Evolutionary conservation across 2,888 invertebrate genomes (phyloP).

Genomic region (Lacanobia oleracea): DNA sequence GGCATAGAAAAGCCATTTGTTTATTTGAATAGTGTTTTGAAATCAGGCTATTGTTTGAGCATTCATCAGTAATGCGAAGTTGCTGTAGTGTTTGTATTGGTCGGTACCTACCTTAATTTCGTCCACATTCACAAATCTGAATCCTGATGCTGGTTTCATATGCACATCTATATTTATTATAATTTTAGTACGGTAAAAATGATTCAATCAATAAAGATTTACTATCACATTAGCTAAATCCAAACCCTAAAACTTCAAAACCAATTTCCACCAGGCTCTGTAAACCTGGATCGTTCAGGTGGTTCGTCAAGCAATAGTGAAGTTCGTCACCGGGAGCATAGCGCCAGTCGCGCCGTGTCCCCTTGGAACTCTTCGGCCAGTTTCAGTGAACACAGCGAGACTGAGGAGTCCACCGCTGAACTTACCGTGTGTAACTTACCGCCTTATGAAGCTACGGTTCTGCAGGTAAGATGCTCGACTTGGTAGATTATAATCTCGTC

Average conservation of each 20-base stretch:
- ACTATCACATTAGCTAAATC: not conserved
- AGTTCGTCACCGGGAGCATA: conserved; percentile 74
- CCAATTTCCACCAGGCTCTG: conserved; percentile 73
- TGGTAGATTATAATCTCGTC: not conserved
- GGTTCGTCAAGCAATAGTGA: conserved; percentile 87
- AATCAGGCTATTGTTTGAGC: not conserved
- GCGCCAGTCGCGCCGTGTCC: conserved; percentile 80
- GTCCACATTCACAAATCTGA: not conserved
- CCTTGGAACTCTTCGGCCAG: conserved; percentile 88
- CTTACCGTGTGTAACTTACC: conserved; percentile 86
- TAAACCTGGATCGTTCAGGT: conserved; percentile 83
- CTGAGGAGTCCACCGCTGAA: conserved; percentile 80
- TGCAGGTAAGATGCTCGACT: conserved; percentile 71
- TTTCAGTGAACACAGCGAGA: conserved; percentile 85
- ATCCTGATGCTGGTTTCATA: no score
- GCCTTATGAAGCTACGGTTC: conserved; percentile 78
- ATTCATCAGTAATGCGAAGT: not conserved
- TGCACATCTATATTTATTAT: no score
- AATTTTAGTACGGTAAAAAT: no score
- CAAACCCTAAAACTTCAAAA: conserved; percentile 7
- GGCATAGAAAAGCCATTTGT: not conserved
- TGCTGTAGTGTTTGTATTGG: not conserved
- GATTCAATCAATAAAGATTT: not conserved
- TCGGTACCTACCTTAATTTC: not conserved
- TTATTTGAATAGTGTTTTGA: not conserved